A percentile compares a stretch with the other conserved stretches of the same genome.
Evolutionary conservation across 2,797 vertebrate species (phyloP).

Genomic region (Acrossocheilus fasciatus): DNA sequence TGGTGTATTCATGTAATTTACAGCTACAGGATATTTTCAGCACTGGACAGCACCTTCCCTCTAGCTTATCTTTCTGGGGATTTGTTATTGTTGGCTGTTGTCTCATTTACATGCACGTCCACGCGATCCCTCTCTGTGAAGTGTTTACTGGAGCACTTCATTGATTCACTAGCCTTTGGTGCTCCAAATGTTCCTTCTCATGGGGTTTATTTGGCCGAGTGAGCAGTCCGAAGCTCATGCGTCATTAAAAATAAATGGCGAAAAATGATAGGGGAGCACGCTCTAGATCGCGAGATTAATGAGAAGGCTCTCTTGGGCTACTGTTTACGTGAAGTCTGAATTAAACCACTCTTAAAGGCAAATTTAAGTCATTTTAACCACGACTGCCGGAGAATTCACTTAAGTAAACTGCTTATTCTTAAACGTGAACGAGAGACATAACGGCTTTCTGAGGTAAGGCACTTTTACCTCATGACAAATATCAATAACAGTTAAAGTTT

Average conservation of each 20-base stretch:
- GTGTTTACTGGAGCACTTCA: constrained; percentile 44
- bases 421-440: no score
- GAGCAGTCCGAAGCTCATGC: constrained; percentile 23
- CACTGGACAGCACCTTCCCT: constrained; percentile 48
- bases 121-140: constrained; percentile 20
- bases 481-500: background rate
- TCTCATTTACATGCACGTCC: constrained; percentile 44
- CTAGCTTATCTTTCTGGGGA: background rate
- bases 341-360: background rate
- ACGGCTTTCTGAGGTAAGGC: background rate
- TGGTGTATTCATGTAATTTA: background rate
- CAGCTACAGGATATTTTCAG: constrained; percentile 11
- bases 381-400: background rate
- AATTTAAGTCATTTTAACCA: background rate
- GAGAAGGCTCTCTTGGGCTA: constrained; percentile 9
- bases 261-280: background rate
- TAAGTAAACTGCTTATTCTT: background rate
- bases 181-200: constrained; percentile 32
- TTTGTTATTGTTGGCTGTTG: constrained; percentile 2
- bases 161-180: constrained; percentile 44
- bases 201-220: constrained; percentile 22
- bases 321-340: background rate
- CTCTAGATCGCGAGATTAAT: background rate
- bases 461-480: background rate
- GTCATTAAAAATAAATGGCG: constrained; percentile 42